Evolutionary conservation across 2,113 vertebrate species (phyloP).

Genomic region (Malurus elegans): DNA sequence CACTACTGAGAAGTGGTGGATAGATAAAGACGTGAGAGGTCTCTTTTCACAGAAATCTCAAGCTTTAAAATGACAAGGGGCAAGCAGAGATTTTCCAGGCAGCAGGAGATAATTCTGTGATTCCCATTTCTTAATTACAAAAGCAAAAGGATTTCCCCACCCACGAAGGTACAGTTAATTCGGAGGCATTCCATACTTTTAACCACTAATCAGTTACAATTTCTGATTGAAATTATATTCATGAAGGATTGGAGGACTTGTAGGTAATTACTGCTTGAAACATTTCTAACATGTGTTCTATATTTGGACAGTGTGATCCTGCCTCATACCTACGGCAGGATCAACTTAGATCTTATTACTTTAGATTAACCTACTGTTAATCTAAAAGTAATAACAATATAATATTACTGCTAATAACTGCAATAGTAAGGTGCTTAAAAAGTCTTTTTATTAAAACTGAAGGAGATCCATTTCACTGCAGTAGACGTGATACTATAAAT

Average conservation of each 20-base stretch:
- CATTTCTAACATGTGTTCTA: neutral
- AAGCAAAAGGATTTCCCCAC: neutral
- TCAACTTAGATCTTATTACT: too few relatives aligned
- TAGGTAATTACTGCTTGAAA: neutral
- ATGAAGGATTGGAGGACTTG: neutral
- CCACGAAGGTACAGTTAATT: neutral
- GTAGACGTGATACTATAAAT: neutral
- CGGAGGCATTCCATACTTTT: neutral
- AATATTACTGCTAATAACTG: neutral
- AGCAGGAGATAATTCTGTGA: neutral
- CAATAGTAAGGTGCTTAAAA: neutral
- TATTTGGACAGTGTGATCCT: neutral
- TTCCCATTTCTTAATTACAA: neutral
- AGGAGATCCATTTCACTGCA: neutral
- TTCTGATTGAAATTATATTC: neutral
- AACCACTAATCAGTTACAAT: neutral
- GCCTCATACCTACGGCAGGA: neutral
- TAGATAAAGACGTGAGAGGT: neutral
- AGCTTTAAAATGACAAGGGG: neutral
- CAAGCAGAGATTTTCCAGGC: neutral
- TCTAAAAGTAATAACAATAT: neutral
- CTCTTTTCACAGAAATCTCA: neutral
- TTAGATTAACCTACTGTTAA: neutral
- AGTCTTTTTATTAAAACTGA: neutral
- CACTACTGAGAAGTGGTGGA: neutral